phyloP scores from a whole-genome alignment of 2,888 invertebrate genomes.

The Zelleria hepariella region DNA sequence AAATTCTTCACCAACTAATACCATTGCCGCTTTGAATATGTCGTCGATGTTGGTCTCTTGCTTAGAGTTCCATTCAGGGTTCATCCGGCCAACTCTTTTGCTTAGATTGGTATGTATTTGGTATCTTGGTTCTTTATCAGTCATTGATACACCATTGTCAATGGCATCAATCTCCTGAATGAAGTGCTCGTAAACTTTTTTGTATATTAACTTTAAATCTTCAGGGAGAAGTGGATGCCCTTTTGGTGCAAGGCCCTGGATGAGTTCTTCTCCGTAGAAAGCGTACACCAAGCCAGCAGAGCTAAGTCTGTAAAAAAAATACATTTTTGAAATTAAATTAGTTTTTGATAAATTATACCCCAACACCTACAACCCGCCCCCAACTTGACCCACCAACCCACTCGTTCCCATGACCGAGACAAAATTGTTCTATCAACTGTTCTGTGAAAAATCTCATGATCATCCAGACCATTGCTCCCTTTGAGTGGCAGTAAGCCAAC shows the following conservation, averaged over 20 bases:
- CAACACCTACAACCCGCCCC: too few relatives aligned
- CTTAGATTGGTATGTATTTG: slow-evolving; percentile 85
- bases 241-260: slow-evolving; percentile 70
- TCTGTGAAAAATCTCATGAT: too few relatives aligned
- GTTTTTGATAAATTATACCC: too few relatives aligned
- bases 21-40: slow-evolving; percentile 84
- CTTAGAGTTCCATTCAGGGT: slow-evolving; percentile 85
- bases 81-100: slow-evolving; percentile 81
- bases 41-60: slow-evolving; percentile 67
- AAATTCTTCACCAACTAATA: slow-evolving; percentile 85
- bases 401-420: too few relatives aligned
- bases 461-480: too few relatives aligned
- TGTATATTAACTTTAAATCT: slow-evolving; percentile 72
- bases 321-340: not conserved
- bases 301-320: slow-evolving; percentile 78
- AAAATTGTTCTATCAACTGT: too few relatives aligned
- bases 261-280: slow-evolving; percentile 88
- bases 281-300: slow-evolving; percentile 95
- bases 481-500: too few relatives aligned
- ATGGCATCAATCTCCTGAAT: slow-evolving; percentile 96
- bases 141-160: slow-evolving; percentile 95
- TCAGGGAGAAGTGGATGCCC: slow-evolving; percentile 47
- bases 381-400: too few relatives aligned
- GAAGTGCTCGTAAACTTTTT: slow-evolving; percentile 86
- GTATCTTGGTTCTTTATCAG: slow-evolving; percentile 80